Evolutionary conservation across 2,113 vertebrate genomes (phyloP).

Genomic region (Colossoma macropomum): DNA sequence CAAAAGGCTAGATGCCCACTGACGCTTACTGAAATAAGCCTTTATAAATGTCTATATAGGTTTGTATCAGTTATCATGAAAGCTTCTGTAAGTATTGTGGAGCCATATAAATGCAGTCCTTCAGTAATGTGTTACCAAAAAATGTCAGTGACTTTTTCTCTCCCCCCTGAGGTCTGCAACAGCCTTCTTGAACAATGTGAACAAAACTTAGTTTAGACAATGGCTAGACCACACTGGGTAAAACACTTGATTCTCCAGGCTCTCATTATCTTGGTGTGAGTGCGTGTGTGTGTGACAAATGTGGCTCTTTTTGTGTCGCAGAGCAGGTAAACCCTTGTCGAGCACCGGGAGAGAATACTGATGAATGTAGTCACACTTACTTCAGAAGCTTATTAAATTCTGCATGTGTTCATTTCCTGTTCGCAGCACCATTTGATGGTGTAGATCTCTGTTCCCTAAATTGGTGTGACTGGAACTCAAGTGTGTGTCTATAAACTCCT

Average conservation of each 20-base stretch:
- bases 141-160: neutral
- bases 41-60: too few species aligned
- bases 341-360: slow-evolving; percentile 20
- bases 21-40: too few species aligned
- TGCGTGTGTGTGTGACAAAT: slow-evolving; percentile 31
- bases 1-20: too few species aligned
- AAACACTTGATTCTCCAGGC: slow-evolving; percentile 39
- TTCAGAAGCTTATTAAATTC: slow-evolving; percentile 46
- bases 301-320: slow-evolving; percentile 33
- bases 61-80: too few species aligned
- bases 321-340: slow-evolving; percentile 43
- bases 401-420: neutral
- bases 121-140: too few species aligned
- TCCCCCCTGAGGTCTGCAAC: neutral
- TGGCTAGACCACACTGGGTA: slow-evolving; percentile 48
- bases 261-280: slow-evolving; percentile 39
- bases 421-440: slow-evolving; percentile 18
- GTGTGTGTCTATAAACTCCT: neutral
- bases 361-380: slow-evolving; percentile 29
- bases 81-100: too few species aligned
- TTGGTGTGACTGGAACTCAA: slow-evolving; percentile 15
- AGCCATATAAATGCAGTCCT: too few species aligned
- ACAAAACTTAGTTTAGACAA: slow-evolving; percentile 34
- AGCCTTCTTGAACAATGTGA: slow-evolving; percentile 18
- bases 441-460: neutral